Base-by-base conservation (phyloP, 1,140 invertebrate genomes). In the Hestina assimilis region DNA sequence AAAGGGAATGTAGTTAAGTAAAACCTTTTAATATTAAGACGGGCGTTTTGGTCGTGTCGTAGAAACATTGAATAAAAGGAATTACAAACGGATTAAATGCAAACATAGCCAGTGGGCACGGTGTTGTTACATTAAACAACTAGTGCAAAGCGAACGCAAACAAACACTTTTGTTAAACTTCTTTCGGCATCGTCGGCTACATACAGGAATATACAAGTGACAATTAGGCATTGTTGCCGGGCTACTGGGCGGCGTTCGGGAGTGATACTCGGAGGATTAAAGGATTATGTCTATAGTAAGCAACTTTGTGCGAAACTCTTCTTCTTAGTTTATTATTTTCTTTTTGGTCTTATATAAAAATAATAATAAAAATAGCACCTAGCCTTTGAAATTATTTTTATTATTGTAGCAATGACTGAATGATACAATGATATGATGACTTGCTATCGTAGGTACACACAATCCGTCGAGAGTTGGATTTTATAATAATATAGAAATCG, bases 21-120 rank as follows among this genome's bases (percentile, higher is more conserved):
- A 48, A 19, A 6, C 1, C 15, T 35, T 29, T 52, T 53, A 74
- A 79, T 72, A 69, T 66, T 66, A 59, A 52, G 63, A 54, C 67
- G 63, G 43, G 51, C 54, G 63, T 65, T 77, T 80, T 80, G 74
- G 79, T 66, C 66, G 42, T 69, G 54, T 77, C 72, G 70, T 69
- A 56, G 69, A 71, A 80, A 84, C 78, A 77, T 71, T 54, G 68
- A 65, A 79, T 68, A 79, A 78, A 75, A 69, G 69, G 58, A 66
- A 75, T 78, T 70, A 75, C 69, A 84, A 78, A 75, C 71, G 76
- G 82, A 85, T 87, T 83, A 85, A 83, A 83, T 68, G 73, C 69
- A 79, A 83, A 83, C 80, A 85, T 74, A 72, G 65, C 71, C 70
- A 67, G 65, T 78, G 76, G 80, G 77, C 71, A 66, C 56, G 55